A percentile compares a stretch with the other conserved stretches of the same genome.
Evolutionary conservation across 2,113 vertebrate species (phyloP).

Genomic region (Pycnonotus jocosus): DNA sequence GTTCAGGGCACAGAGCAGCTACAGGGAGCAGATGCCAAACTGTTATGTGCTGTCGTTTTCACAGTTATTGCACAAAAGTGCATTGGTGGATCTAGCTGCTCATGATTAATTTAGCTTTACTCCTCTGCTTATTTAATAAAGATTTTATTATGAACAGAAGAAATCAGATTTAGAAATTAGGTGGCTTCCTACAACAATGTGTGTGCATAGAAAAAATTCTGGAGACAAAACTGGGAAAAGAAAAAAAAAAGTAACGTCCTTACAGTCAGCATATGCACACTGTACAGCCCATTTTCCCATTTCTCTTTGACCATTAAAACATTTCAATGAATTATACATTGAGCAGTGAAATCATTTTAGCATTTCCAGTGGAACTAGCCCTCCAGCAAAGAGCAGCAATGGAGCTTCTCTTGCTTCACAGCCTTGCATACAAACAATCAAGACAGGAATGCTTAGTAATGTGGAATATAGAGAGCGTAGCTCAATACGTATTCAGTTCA

Average conservation of each 20-base stretch:
- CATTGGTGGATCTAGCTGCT: neutral
- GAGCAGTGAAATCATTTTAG: neutral
- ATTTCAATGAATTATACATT: neutral
- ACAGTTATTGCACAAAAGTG: neutral
- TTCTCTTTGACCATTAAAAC: neutral
- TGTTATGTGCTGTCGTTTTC: neutral
- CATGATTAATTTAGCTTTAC: slow-evolving; percentile 37
- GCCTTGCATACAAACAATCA: neutral
- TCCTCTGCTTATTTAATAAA: slow-evolving; percentile 5
- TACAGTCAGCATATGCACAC: neutral
- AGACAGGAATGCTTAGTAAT: neutral
- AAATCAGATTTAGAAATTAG: neutral
- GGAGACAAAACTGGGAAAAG: neutral
- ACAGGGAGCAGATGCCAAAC: slow-evolving; percentile 2
- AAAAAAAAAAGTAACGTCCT: neutral
- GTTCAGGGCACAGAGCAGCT: neutral
- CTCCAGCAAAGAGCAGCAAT: neutral
- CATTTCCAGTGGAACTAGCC: neutral
- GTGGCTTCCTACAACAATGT: neutral
- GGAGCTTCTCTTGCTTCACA: neutral
- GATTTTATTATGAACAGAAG: slow-evolving; percentile 11
- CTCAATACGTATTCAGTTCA: neutral
- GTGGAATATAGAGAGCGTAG: neutral
- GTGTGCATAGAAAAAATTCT: neutral
- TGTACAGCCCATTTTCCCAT: neutral